These are phyloP conservation scores for Syngnathus typhle DNA, from an alignment of 2,113 vertebrate species.

Conservation along the genomic window DNA sequence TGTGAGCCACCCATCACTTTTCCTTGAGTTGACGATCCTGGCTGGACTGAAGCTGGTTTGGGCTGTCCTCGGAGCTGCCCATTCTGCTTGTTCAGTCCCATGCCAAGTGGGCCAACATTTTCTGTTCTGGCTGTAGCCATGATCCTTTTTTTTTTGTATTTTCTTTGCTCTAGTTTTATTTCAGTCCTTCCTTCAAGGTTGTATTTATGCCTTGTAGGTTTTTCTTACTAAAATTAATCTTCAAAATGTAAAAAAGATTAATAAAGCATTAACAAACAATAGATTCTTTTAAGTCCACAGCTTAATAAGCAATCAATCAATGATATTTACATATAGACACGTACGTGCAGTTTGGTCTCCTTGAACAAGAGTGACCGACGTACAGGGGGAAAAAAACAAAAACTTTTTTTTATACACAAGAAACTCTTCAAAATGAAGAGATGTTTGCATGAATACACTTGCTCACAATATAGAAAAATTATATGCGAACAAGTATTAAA, in stretches of 20 bases:
- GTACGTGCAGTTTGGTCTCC: constrained; percentile 61
- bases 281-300: constrained; percentile 55
- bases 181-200: constrained; percentile 12
- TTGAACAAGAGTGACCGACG: constrained; percentile 67
- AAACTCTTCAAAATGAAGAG: constrained; percentile 76
- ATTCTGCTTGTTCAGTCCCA: constrained; percentile 74
- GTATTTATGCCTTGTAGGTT: constrained; percentile 47
- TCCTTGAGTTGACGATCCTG: constrained; percentile 52
- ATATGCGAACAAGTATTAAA: constrained; percentile 69
- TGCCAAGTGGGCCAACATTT: constrained; percentile 57
- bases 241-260: constrained; percentile 49
- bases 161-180: constrained; percentile 15
- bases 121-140: constrained; percentile 72
- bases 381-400: constrained; percentile 34
- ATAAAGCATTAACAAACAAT: constrained; percentile 68
- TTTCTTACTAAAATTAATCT: constrained; percentile 58
- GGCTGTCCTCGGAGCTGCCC: constrained; percentile 70
- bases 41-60: constrained; percentile 59
- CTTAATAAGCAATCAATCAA: constrained; percentile 51
- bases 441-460: constrained; percentile 71
- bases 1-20: constrained; percentile 47
- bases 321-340: constrained; percentile 70
- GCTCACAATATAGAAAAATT: constrained; percentile 74
- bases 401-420: constrained; percentile 48
- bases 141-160: neutral